A percentile compares a stretch with the other conserved stretches of the same genome.
These are phyloP conservation scores for Aphodius granarius DNA, from an alignment of 2,888 invertebrate species.

Conservation along the genomic window DNA sequence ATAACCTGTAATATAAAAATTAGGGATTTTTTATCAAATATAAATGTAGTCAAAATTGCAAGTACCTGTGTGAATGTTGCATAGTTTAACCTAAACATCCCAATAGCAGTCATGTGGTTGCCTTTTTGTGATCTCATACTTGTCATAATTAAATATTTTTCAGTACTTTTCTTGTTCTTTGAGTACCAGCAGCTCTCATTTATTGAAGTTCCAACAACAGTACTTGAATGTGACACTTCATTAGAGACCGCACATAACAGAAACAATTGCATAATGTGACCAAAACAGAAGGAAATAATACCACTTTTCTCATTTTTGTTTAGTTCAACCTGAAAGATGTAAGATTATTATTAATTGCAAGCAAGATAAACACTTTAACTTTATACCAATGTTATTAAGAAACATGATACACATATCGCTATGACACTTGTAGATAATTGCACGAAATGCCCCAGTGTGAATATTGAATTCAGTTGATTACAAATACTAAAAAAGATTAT, in stretches of 20 bases:
- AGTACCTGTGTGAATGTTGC: conserved; percentile 25
- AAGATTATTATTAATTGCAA: neutral
- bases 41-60: conserved; percentile 7
- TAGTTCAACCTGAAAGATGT: neutral
- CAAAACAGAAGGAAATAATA: conserved; percentile 32
- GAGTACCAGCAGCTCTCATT: conserved; percentile 27
- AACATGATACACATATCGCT: conserved; percentile 34
- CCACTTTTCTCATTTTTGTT: conserved; percentile 8
- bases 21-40: neutral
- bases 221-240: conserved; percentile 31
- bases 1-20: conserved; percentile 15
- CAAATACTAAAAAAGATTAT: conserved; percentile 24
- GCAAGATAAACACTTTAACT: neutral
- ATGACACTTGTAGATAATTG: conserved; percentile 32
- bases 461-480: conserved; percentile 29
- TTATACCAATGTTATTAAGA: conserved; percentile 26
- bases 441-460: conserved; percentile 28
- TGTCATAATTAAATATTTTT: conserved; percentile 27
- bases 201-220: conserved; percentile 19
- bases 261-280: conserved; percentile 32
- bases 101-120: conserved; percentile 27
- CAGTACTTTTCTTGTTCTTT: conserved; percentile 16
- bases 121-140: conserved; percentile 27
- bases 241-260: conserved; percentile 32
- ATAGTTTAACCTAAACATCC: conserved; percentile 32